Base-by-base conservation (phyloP, 2,797 vertebrate genomes). In the Crypturellus tataupa region DNA sequence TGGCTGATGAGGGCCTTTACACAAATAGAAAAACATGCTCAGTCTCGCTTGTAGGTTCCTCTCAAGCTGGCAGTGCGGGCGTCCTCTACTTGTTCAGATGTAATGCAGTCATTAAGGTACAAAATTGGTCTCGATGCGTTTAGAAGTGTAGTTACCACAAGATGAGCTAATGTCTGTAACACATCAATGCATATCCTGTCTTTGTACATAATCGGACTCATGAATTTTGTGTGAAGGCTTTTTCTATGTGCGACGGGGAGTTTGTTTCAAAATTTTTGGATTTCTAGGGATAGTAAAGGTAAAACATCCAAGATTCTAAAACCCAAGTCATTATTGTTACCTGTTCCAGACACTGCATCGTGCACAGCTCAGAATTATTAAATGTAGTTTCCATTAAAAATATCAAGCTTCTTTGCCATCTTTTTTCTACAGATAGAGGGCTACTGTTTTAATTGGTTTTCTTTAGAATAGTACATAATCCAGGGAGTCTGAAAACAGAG, bases 261-360 rank as follows among this genome's bases (percentile, higher is more conserved):
- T 40, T 79, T 40, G 9, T 40, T 58, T 12, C 3, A 24, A 6
- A 9, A 11, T 47, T 65, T 80, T 69, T 21, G 58, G 27, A 44
- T 62, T 18, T 8, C 14, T 5, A 5, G 2, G 20, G 9, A 71
- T 55, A 23, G 62, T 29, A 69, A 84, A 59, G 9, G 17, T 42
- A 27, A 78, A 87, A 78, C 9, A 31, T 23, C 68, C 24, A 49
- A 5, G 19, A 31, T 25, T 75, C 37, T 21, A 79, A 44, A 86
- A 83, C 8, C 7, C 31, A 64, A 68, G 42, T 33, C 4, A 71
- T n/a, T 79, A 37, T 53, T 86, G 39, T 18, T 40, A 31, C 15
- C 5, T 85, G 37, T 46, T 15, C 40, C 12, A 2, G n/a, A 42
- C 68, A 69, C 10, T 0, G 0, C 70, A 24, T 31, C 44, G 46